These are phyloP conservation scores for Dicyrtomina minuta DNA, from an alignment of 2,888 invertebrate species.

Conservation along the genomic window DNA sequence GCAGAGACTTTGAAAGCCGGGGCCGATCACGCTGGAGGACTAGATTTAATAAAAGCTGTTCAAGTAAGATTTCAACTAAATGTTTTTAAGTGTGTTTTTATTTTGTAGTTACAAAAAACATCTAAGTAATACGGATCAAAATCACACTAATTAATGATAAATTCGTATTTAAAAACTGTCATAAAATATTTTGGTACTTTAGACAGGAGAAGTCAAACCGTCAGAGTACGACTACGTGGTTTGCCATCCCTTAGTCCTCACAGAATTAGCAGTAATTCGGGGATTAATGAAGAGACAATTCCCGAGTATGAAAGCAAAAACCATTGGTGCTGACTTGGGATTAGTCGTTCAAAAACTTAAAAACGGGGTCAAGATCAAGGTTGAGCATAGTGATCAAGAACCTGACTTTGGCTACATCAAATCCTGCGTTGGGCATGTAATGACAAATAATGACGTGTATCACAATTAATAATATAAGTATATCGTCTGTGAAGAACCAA, in stretches of 20 bases:
- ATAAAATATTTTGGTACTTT: slow-evolving; percentile 29
- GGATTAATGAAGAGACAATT: slow-evolving; percentile 77
- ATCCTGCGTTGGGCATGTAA: slow-evolving; percentile 70
- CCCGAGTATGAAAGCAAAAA: slow-evolving; percentile 62
- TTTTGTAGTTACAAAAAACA: background rate
- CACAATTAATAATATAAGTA: too few relatives aligned
- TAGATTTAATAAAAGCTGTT: slow-evolving; percentile 73
- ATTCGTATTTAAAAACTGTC: background rate
- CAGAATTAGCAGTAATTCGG: slow-evolving; percentile 72
- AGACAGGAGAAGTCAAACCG: slow-evolving; percentile 55
- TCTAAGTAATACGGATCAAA: too few relatives aligned
- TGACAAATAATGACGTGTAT: slow-evolving; percentile 43
- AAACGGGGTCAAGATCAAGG: slow-evolving; percentile 70
- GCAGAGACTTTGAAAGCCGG: slow-evolving; percentile 67
- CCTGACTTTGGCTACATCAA: slow-evolving; percentile 70
- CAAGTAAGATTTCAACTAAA: slow-evolving; percentile 64
- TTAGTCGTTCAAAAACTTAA: slow-evolving; percentile 67
- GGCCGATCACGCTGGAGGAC: slow-evolving; percentile 71
- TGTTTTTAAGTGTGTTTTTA: background rate
- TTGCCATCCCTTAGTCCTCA: slow-evolving; percentile 76
- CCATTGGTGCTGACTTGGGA: slow-evolving; percentile 67
- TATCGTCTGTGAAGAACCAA: too few relatives aligned
- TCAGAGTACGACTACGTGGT: slow-evolving; percentile 72
- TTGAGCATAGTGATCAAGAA: slow-evolving; percentile 65
- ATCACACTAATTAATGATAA: too few relatives aligned